phyloP scores from a whole-genome alignment of 1,140 invertebrate species.

The Colletes latitarsis region DNA sequence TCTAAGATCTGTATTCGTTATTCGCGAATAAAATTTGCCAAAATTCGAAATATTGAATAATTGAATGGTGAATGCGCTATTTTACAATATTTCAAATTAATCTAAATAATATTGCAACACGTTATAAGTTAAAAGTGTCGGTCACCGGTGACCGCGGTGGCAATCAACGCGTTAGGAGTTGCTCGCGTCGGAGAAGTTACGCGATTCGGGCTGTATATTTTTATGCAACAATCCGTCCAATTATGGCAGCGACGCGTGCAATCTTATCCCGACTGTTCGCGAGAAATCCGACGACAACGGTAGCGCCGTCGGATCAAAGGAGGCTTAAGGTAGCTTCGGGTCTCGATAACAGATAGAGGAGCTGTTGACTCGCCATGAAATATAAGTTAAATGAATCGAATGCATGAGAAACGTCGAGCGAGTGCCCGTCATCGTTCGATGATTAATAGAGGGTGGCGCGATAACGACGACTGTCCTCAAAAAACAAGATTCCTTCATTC shows the following conservation, averaged over 20 bases:
- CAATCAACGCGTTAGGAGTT: no score
- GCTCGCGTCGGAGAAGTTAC: no score
- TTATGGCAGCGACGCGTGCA: constrained; percentile 39
- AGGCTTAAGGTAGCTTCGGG: constrained; percentile 31
- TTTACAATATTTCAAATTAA: no score
- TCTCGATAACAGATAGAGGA: constrained; percentile 51
- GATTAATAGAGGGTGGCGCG: constrained; percentile 67
- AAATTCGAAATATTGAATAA: no score
- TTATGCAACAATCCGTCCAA: constrained; percentile 49
- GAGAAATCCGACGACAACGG: constrained; percentile 36
- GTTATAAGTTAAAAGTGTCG: no score
- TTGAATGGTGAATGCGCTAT: no score
- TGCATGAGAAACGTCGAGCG: constrained; percentile 59
- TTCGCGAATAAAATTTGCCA: no score
- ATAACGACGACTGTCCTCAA: constrained; percentile 56
- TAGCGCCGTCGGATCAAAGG: constrained; percentile 53
- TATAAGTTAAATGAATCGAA: constrained; percentile 52
- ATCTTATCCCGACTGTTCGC: constrained; percentile 22
- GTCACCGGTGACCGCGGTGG: no score
- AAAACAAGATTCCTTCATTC: constrained; percentile 53
- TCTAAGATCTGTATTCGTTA: no score
- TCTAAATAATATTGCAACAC: no score
- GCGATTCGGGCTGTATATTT: constrained; percentile 17
- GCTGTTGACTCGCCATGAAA: constrained; percentile 31
- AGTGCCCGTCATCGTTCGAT: constrained; percentile 59